A percentile compares a stretch with the other conserved stretches of the same genome.
Conservation (phyloP, 2,797 vertebrate genomes). For the Eulemur coronatus region DNA sequence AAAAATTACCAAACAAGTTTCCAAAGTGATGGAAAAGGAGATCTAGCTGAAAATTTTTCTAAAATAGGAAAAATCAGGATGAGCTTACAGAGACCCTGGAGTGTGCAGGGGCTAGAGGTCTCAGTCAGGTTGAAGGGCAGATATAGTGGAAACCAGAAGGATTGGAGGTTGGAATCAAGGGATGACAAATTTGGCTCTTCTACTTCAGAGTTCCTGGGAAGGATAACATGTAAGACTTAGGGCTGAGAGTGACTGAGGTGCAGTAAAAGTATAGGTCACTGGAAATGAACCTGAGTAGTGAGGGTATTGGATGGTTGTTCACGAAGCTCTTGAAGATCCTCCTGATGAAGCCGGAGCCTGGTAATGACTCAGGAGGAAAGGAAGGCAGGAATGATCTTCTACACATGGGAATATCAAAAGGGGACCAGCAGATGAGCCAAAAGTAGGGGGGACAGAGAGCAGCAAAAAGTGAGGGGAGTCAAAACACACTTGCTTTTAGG, state of each 20-base stretch:
- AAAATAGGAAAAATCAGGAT: background rate
- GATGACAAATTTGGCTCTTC: background rate
- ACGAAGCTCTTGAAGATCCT: background rate
- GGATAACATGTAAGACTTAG: fast-evolving
- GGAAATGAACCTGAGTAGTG: background rate
- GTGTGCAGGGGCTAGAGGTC: background rate
- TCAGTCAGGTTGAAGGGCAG: background rate
- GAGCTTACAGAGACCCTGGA: background rate
- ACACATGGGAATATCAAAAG: background rate
- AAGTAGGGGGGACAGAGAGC: background rate
- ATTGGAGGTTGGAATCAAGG: background rate
- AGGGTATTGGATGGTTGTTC: background rate
- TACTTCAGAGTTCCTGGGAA: background rate
- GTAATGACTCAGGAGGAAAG: background rate
- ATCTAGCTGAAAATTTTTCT: background rate
- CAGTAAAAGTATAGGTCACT: background rate
- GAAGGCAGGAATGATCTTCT: background rate
- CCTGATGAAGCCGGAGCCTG: background rate
- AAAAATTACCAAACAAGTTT: background rate
- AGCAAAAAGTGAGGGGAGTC: background rate
- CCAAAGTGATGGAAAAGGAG: background rate
- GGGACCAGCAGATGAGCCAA: background rate
- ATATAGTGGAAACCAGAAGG: background rate
- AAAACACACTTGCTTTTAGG: background rate
- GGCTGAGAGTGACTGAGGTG: background rate